These are phyloP conservation scores for Eupeodes latifasciatus DNA, from an alignment of 2,888 invertebrate species.

Conservation along the genomic window DNA sequence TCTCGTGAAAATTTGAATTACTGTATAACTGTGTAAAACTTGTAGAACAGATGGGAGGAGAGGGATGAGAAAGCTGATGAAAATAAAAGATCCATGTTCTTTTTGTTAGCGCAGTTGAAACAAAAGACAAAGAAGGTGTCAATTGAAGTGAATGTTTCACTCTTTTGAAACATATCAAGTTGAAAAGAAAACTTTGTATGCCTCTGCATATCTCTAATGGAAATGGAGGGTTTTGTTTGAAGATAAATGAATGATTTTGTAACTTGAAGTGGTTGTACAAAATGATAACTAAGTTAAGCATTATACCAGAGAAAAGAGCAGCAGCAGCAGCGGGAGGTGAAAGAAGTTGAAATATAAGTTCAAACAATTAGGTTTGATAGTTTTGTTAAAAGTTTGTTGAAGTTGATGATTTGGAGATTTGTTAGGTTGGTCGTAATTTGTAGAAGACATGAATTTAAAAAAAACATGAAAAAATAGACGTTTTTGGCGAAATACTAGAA, in stretches of 20 bases:
- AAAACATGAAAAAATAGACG: no score
- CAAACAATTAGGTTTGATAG: constrained; percentile 53
- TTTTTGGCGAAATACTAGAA: no score
- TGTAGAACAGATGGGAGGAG: no score
- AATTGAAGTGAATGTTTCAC: constrained; percentile 52
- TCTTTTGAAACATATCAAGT: constrained; percentile 19
- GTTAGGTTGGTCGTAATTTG: constrained; percentile 13
- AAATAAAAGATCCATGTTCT: constrained; percentile 4
- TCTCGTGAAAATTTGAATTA: constrained; percentile 61
- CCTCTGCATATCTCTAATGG: neutral
- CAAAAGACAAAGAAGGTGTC: constrained; percentile 45
- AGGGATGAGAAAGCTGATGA: neutral
- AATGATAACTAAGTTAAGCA: constrained; percentile 43
- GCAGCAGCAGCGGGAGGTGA: neutral
- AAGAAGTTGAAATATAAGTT: neutral
- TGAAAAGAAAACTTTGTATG: constrained; percentile 54
- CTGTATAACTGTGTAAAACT: neutral
- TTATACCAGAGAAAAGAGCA: neutral
- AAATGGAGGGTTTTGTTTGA: constrained; percentile 4
- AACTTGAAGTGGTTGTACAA: constrained; percentile 40
- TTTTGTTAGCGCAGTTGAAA: neutral
- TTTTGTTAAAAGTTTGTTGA: constrained; percentile 20
- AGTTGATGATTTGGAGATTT: neutral
- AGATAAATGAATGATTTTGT: constrained; percentile 29
- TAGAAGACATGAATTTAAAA: neutral